A percentile compares a stretch with the other conserved stretches of the same genome.
These are phyloP conservation scores for Drosophila novamexicana DNA, from an alignment of 1,140 invertebrate species.

Conservation along the genomic window DNA sequence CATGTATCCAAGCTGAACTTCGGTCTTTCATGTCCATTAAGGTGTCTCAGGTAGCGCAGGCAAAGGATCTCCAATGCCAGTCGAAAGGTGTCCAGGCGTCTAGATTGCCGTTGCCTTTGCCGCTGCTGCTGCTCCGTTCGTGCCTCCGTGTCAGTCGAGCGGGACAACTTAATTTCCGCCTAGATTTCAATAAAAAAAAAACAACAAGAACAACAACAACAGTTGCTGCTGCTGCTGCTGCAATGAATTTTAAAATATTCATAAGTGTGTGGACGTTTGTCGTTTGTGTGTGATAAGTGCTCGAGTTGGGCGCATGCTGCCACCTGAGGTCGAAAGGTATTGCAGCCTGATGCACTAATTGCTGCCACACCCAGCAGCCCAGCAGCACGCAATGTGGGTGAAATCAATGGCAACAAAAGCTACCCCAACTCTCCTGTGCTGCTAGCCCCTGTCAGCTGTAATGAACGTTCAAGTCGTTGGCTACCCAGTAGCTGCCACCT, in stretches of 20 bases:
- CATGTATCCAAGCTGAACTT: constrained; percentile 53
- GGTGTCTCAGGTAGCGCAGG: constrained; percentile 66
- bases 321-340: constrained; percentile 55
- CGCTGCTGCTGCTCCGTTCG: no score
- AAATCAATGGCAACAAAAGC: constrained; percentile 58
- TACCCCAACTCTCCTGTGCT: background rate
- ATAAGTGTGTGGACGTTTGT: constrained; percentile 64
- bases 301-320: background rate
- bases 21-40: constrained; percentile 69
- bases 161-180: constrained; percentile 79
- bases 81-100: constrained; percentile 14
- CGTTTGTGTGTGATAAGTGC: constrained; percentile 44
- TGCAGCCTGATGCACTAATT: constrained; percentile 70
- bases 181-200: constrained; percentile 74
- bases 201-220: constrained; percentile 21
- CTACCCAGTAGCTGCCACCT: constrained; percentile 8
- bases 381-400: constrained; percentile 31
- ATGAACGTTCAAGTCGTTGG: constrained; percentile 69
- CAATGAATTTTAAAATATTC: constrained; percentile 81
- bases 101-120: constrained; percentile 4
- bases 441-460: constrained; percentile 62
- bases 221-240: constrained; percentile 27
- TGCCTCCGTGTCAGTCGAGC: constrained; percentile 33
- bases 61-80: constrained; percentile 6
- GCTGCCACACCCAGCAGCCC: constrained; percentile 47